Percentiles rank a stretch among this genome's conserved stretches.
Evolutionary conservation across 2,113 vertebrate genomes (phyloP).

Genomic region (Elgaria multicarinata): DNA sequence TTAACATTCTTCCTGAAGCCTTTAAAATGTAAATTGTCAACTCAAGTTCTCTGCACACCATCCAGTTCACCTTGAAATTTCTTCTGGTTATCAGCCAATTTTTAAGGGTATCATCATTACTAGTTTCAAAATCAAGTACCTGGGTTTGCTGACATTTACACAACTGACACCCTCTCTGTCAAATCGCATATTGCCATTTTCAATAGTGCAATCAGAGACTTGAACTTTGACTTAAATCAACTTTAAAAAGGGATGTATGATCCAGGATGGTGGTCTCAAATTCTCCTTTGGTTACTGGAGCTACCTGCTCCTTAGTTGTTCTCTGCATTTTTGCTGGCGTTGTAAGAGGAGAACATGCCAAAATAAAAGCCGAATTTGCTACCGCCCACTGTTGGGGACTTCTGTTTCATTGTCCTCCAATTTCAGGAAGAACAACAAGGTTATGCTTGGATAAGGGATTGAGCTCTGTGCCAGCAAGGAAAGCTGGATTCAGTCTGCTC

Average conservation of each 20-base stretch:
- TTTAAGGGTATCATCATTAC: background rate
- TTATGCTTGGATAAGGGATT: background rate
- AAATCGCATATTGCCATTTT: background rate
- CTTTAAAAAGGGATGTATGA: background rate
- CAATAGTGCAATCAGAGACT: background rate
- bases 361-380: background rate
- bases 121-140: background rate
- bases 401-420: too few species aligned
- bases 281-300: background rate
- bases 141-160: background rate
- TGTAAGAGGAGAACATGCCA: background rate
- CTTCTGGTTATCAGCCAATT: too few species aligned
- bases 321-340: background rate
- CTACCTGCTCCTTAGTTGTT: background rate
- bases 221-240: background rate
- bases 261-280: background rate
- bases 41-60: background rate
- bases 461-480: background rate
- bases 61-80: background rate
- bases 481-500: background rate
- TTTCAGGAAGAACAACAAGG: background rate
- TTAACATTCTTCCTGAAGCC: background rate
- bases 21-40: background rate
- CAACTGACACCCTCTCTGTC: background rate
- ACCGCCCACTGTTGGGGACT: background rate